Conservation (phyloP, 2,888 invertebrate species). For the Pelosia muscerda region DNA sequence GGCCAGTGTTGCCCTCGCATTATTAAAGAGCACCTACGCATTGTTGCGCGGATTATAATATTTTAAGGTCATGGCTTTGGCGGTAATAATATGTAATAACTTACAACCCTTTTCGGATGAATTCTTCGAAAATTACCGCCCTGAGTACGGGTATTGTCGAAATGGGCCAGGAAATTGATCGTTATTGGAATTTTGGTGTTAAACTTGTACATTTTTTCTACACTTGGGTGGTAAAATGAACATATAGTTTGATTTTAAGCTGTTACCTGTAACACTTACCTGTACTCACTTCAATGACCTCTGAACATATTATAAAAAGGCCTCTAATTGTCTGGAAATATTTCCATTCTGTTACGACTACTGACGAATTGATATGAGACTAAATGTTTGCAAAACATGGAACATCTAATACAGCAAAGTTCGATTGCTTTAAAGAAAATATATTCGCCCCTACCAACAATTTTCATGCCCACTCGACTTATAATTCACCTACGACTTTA, state of each 20-base stretch:
- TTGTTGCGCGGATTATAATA: constrained; percentile 42
- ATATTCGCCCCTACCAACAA: not conserved
- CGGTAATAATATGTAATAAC: constrained; percentile 11
- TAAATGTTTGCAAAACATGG: too few species aligned
- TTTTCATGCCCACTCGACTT: constrained; percentile 27
- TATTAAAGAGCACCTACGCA: constrained; percentile 61
- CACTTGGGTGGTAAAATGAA: not conserved
- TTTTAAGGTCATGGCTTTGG: constrained; percentile 29
- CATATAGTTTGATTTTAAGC: not conserved
- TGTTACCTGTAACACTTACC: too few species aligned
- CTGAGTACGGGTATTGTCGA: not conserved
- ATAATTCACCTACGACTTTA: constrained; percentile 33
- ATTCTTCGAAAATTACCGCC: constrained; percentile 9
- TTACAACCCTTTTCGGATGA: constrained; percentile 5
- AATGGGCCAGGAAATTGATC: not conserved
- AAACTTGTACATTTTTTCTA: not conserved
- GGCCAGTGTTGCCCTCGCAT: constrained; percentile 44
- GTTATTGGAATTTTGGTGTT: not conserved
- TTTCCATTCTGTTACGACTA: too few species aligned
- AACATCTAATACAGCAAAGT: not conserved
- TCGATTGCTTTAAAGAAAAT: not conserved
- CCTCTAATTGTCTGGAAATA: too few species aligned
- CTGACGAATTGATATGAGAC: too few species aligned
- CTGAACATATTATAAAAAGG: too few species aligned
- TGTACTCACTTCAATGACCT: too few species aligned